Conservation (phyloP, 2,888 invertebrate genomes). For the Trichogramma dendrolimi region DNA sequence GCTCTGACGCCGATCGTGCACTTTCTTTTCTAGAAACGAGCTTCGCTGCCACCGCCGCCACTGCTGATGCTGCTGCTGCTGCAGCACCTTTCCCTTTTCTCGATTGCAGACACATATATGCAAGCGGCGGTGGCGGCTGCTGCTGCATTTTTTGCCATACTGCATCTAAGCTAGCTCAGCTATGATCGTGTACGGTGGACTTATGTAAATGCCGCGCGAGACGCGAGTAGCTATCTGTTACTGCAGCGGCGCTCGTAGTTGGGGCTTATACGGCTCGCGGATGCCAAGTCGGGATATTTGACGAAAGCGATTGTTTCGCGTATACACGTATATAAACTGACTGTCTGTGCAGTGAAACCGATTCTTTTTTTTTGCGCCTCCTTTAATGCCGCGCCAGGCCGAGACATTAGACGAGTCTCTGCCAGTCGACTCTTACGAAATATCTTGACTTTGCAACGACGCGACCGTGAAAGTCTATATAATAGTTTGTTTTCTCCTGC, state of each 20-base stretch:
- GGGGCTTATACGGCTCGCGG: no score
- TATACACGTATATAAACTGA: no score
- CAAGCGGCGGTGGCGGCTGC: conserved; percentile 5
- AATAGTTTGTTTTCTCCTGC: no score
- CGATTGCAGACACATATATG: background rate
- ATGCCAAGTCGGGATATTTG: background rate
- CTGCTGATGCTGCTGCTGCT: background rate
- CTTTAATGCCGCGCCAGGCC: background rate
- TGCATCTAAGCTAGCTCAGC: conserved; percentile 1
- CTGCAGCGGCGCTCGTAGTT: no score
- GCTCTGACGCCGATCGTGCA: conserved; percentile 12
- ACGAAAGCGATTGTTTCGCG: conserved; percentile 17
- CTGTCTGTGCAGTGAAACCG: conserved; percentile 11
- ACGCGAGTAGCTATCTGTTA: background rate
- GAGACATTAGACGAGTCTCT: no score
- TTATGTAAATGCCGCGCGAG: conserved; percentile 14
- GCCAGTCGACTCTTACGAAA: conserved; percentile 14
- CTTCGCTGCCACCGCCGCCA: background rate
- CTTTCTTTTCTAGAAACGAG: conserved; percentile 27
- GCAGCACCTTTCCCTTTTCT: conserved; percentile 22
- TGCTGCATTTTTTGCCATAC: background rate
- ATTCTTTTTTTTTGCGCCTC: conserved; percentile 12
- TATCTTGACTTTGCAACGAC: background rate
- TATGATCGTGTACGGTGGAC: background rate
- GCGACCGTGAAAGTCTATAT: no score